Evolutionary conservation across 2,113 vertebrate genomes (phyloP).

Genomic region (Myrmophylax atrothorax): DNA sequence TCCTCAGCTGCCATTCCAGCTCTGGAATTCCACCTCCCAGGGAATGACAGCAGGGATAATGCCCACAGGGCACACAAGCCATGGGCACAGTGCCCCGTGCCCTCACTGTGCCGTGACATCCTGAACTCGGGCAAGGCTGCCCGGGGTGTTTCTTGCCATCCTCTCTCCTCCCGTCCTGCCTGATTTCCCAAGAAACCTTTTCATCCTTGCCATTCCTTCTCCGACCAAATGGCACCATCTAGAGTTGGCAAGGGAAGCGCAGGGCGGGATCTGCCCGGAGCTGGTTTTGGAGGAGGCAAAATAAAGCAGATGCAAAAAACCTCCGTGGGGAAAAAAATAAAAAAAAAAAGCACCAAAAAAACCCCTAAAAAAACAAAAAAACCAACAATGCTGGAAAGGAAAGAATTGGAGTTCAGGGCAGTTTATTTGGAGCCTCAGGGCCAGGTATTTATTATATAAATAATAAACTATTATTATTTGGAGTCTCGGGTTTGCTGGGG

Average conservation of each 20-base stretch:
- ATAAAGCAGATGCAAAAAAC: background rate
- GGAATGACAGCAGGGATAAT: background rate
- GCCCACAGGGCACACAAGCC: background rate
- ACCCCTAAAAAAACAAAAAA: too few relatives aligned
- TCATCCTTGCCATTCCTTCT: background rate
- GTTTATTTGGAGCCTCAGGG: background rate
- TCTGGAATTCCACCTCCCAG: background rate
- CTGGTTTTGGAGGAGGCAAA: background rate
- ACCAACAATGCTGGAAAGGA: background rate
- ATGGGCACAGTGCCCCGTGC: too few relatives aligned
- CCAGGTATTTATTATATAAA: background rate
- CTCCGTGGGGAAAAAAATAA: background rate
- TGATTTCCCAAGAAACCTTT: background rate
- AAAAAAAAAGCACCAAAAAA: too few relatives aligned
- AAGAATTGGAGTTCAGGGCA: background rate
- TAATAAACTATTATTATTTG: too few relatives aligned
- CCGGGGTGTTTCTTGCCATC: background rate
- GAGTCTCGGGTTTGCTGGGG: too few relatives aligned
- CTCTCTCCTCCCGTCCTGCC: background rate
- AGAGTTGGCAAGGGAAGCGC: background rate
- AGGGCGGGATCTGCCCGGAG: background rate
- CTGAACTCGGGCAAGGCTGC: background rate
- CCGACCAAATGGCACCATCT: slow-evolving; percentile 42
- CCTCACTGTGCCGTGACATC: background rate
- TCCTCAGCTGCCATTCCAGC: background rate